Evolutionary conservation across 1,140 invertebrate species (phyloP).

Genomic region (Gryllus bimaculatus): DNA sequence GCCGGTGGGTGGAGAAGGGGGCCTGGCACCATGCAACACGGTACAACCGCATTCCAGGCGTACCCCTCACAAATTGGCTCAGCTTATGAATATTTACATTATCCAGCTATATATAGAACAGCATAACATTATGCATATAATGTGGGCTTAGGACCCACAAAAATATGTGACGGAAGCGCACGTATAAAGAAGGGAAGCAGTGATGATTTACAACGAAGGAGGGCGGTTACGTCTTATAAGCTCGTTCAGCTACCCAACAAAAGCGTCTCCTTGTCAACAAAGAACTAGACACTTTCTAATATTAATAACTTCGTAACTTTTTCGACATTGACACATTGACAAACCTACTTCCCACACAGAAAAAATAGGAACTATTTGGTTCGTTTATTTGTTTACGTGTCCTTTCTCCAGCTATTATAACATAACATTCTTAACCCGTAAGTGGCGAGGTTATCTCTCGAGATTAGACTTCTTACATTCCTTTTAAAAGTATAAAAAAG

Average conservation of each 20-base stretch:
- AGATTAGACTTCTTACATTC: no score
- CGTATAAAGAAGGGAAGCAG: not conserved
- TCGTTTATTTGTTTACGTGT: no score
- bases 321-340: no score
- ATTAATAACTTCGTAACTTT: not conserved
- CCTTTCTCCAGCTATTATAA: no score
- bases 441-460: no score
- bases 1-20: no score
- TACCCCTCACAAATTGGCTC: not conserved
- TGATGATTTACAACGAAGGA: not conserved
- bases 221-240: not conserved
- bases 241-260: not conserved
- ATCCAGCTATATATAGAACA: constrained; percentile 1
- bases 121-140: constrained; percentile 1
- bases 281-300: not conserved
- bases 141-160: not conserved
- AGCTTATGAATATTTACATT: not conserved
- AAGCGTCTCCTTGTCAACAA: not conserved
- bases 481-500: no score
- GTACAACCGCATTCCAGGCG: not conserved
- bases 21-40: not conserved
- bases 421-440: no score
- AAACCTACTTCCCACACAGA: no score
- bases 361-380: no score
- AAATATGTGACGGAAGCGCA: not conserved